A percentile compares a stretch with the other conserved stretches of the same genome.
These are phyloP conservation scores for Morpho achilles DNA, from an alignment of 2,888 invertebrate genomes.

Conservation along the genomic window DNA sequence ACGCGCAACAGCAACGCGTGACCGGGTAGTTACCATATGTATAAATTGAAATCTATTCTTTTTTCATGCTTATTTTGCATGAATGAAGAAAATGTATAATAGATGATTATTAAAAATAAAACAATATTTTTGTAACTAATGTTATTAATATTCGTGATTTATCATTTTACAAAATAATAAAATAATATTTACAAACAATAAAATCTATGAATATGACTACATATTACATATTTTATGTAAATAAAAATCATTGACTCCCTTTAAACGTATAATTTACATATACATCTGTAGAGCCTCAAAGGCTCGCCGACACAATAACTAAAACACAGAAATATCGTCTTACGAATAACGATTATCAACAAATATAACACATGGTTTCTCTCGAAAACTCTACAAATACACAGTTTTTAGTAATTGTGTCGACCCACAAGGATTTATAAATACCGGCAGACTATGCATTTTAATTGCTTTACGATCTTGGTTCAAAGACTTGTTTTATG, in stretches of 20 bases:
- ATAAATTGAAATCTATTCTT: too few relatives aligned
- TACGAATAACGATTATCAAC: neutral
- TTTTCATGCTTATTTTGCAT: too few relatives aligned
- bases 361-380: neutral
- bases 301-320: slow-evolving; percentile 45
- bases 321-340: slow-evolving; percentile 6
- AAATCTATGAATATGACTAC: slow-evolving; percentile 71
- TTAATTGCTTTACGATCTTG: too few relatives aligned
- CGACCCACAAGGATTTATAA: slow-evolving; percentile 7
- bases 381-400: neutral
- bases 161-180: slow-evolving; percentile 75
- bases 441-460: slow-evolving; percentile 1
- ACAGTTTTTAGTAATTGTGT: slow-evolving; percentile 18
- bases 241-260: slow-evolving; percentile 77
- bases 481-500: too few relatives aligned
- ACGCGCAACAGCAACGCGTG: too few relatives aligned
- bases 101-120: slow-evolving; percentile 49
- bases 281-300: slow-evolving; percentile 48
- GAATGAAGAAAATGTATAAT: neutral
- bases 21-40: too few relatives aligned
- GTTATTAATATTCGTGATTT: slow-evolving; percentile 78
- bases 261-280: slow-evolving; percentile 66
- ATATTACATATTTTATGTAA: slow-evolving; percentile 58
- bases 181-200: slow-evolving; percentile 77
- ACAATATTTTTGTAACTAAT: slow-evolving; percentile 72